Evolutionary conservation across 2,797 vertebrate genomes (phyloP), one percentile per base, ranked within the genome.

Genomic region (Lacerta viridis): DNA sequence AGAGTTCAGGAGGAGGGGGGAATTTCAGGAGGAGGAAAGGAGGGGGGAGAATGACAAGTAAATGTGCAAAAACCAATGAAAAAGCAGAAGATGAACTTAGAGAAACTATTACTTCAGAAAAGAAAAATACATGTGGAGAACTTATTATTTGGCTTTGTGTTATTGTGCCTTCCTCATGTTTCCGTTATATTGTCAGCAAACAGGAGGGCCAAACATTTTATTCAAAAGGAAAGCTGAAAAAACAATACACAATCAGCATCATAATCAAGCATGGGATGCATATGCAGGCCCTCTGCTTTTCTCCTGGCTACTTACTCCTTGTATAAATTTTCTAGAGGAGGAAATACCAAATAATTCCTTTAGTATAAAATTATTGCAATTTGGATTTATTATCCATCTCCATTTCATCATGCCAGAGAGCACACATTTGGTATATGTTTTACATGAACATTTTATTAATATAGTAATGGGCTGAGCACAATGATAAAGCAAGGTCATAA

Each of bases 371-470:
- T 43, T 18, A 90, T 90, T 94, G 87, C 78, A 29, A 84, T 74
- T 33, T 50, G 71, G 39, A 27, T 1, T 84, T 90, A 27, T 88
- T 41, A 90, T 20, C 10, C 20, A 68, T 74, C 91, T 92, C 55
- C 69, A 72, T 86, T 87, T 92, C 72, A 90, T 72, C 59, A 85
- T 68, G 11, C 79, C 29, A 43, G 75, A 88, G 66, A 23, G 84
- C 89, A 74, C 43, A 84, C 27, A 89, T 88, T 91, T 92, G 76
- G 87, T 85, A 55, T 9, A 17, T 80, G 39, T 92, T 93, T 55
- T 46, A 75, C 90, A 94, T 89, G 88, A 33, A 55, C 7, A 33
- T 88, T 50, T 90, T 90, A 83, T 76, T 90, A 90, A 85, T 85
- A 50, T 91, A 94, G 77, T 55, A 39, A n/a, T 81, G 84, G 77